A percentile compares a stretch with the other conserved stretches of the same genome.
These are phyloP conservation scores for Standfussiana lucernea DNA, from an alignment of 2,888 invertebrate species.

Conservation along the genomic window DNA sequence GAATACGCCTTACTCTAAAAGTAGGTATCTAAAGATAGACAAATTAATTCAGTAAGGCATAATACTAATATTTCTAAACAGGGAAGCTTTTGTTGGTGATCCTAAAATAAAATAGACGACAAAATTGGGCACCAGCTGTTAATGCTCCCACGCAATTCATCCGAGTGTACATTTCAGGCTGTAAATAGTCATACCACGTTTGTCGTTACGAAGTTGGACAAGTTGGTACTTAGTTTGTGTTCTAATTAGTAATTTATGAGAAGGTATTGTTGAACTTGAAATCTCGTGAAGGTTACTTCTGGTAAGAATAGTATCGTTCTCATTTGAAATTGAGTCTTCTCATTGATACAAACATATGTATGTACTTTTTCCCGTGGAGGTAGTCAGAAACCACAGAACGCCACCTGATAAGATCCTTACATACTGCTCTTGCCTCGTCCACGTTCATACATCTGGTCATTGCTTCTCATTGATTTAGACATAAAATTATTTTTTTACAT, in stretches of 20 bases:
- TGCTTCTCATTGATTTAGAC: not conserved
- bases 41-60: slow-evolving; percentile 1
- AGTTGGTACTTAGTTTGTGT: slow-evolving; percentile 11
- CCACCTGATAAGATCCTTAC: too few relatives aligned
- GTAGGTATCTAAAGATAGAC: not conserved
- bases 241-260: slow-evolving; percentile 17
- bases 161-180: slow-evolving; percentile 41
- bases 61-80: slow-evolving; percentile 1
- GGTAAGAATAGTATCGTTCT: not conserved
- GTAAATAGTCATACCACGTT: slow-evolving; percentile 25
- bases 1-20: not conserved
- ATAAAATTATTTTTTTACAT: not conserved
- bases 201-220: slow-evolving; percentile 26
- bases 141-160: slow-evolving; percentile 51
- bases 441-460: too few relatives aligned
- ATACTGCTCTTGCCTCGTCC: too few relatives aligned
- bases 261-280: slow-evolving; percentile 4
- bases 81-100: slow-evolving; percentile 17
- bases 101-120: slow-evolving; percentile 35
- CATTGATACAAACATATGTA: not conserved
- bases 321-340: not conserved
- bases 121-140: slow-evolving; percentile 43
- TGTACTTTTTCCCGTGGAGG: too few relatives aligned
- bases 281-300: not conserved
- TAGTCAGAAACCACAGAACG: too few relatives aligned